Percentiles rank a stretch among this genome's conserved stretches.
These are phyloP conservation scores for Sphaerodactylus townsendi DNA, from an alignment of 2,113 vertebrate species.

Conservation along the genomic window DNA sequence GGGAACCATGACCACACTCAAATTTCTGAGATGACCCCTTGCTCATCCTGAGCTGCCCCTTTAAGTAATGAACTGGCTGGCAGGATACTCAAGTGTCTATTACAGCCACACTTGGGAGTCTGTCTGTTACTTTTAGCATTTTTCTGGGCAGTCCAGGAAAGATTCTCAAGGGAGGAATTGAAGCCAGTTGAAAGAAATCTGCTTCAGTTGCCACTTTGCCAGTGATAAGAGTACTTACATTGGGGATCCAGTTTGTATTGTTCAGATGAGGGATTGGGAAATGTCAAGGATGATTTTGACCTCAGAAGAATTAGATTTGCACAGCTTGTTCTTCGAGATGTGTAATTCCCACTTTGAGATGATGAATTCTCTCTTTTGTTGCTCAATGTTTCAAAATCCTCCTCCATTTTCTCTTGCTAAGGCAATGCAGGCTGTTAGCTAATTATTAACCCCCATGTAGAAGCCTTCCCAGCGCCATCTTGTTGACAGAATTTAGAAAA, in stretches of 20 bases:
- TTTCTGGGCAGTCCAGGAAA: not conserved
- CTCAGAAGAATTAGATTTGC: not conserved
- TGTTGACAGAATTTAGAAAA: not conserved
- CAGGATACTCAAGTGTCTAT: not conserved
- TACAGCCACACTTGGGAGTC: too few species aligned
- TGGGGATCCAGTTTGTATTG: not conserved
- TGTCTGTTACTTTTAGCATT: too few species aligned
- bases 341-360: not conserved
- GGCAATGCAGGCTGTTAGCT: not conserved
- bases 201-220: not conserved
- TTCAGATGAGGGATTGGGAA: not conserved
- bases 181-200: not conserved
- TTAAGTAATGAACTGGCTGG: not conserved
- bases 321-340: not conserved
- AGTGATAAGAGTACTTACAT: too few species aligned
- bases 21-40: not conserved
- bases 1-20: too few species aligned
- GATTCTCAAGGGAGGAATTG: not conserved
- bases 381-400: not conserved
- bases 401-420: slow-evolving; percentile 1
- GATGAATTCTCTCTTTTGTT: not conserved
- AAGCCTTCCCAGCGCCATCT: slow-evolving; percentile 61
- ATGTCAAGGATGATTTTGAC: not conserved
- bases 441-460: slow-evolving; percentile 54
- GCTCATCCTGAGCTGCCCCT: too few species aligned